Percentiles rank a stretch among this genome's conserved stretches.
Evolutionary conservation across 1,140 invertebrate species (phyloP).

Genomic region (Diabrotica virgifera): DNA sequence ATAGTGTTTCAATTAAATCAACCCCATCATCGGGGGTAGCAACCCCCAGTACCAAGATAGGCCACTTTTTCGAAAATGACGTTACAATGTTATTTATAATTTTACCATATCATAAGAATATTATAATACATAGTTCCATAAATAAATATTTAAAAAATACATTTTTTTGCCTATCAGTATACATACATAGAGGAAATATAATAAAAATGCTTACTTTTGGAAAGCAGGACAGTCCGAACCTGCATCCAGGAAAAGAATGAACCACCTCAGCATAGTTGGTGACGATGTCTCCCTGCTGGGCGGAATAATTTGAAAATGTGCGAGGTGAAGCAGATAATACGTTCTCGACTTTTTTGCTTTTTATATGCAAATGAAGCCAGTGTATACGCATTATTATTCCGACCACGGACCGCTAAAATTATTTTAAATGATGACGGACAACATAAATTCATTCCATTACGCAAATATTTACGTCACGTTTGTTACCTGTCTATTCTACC

Average conservation of each 20-base stretch:
- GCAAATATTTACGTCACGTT: slow-evolving; percentile 13
- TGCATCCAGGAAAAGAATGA: neutral
- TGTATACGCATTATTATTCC: slow-evolving; percentile 10
- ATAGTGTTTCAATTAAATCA: too few relatives aligned
- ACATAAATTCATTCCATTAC: slow-evolving; percentile 12
- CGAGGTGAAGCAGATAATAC: slow-evolving; percentile 18
- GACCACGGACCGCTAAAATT: slow-evolving; percentile 7
- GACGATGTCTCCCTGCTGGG: neutral
- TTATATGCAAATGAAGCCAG: slow-evolving; percentile 17
- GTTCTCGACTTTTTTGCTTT: slow-evolving; percentile 13
- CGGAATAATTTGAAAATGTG: slow-evolving; percentile 17
- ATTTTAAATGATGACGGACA: slow-evolving; percentile 16
- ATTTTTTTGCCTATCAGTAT: too few relatives aligned
- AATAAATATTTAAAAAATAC: too few relatives aligned
- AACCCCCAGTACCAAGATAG: too few relatives aligned
- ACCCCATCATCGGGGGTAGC: too few relatives aligned
- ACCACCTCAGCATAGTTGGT: neutral
- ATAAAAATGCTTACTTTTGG: too few relatives aligned
- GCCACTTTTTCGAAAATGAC: too few relatives aligned
- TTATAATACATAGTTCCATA: too few relatives aligned
- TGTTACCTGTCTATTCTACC: neutral
- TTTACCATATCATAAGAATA: too few relatives aligned
- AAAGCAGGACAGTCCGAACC: neutral
- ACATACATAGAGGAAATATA: too few relatives aligned
- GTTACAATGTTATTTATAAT: too few relatives aligned